Base-by-base conservation (phyloP, 2,888 invertebrate genomes). In the Ischnus inquisitorius region DNA sequence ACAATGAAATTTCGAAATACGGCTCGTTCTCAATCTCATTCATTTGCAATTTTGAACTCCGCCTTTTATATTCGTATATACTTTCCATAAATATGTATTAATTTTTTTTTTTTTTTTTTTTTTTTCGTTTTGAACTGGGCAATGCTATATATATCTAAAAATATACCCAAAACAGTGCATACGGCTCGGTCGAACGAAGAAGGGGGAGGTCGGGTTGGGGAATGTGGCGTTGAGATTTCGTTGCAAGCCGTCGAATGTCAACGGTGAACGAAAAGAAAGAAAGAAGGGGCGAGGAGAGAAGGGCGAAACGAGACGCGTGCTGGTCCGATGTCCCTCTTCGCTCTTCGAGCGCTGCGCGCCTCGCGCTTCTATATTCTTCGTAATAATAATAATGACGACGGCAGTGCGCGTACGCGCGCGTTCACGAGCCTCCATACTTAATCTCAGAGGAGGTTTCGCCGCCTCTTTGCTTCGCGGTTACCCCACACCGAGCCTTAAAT, bases 401-500 rank as follows among this genome's bases (percentile, higher is more conserved):
- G 86, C 87, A 89, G 86, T 82, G 64, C 34, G 71, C 67, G 39
- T 75, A 57, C 67, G 62, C 71, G 51, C 4, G 19, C 48, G 64
- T 78, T 81, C 84, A 80, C 76, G 82, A 83, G 82, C 83, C 86
- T 83, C 88, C 90, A 90, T 89, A 85, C 87, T 89, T 90, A 90
- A 92, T 92, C 93, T 93, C 92, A 93, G 93, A 93, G 93, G 93
- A 93, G 93, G 93, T 93, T 88, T 90, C 83, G 85, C 79, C 87
- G 84, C 88, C 88, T 88, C 88, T 88, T 91, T 91, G 89, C 86
- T 88, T 88, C 84, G 89, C 54, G 54, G 54, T 88, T 92, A 91
- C 93, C 93, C 92, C 93, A 93, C 91, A 91, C 91, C 87, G 93
- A 92, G 92, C 90, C 92, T 92, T 92, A 92, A 93, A 93, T n/a